Evolutionary conservation across 2,888 invertebrate species (phyloP), one percentile per base, ranked within the genome.

Genomic region (Drosophila fungiperda): DNA sequence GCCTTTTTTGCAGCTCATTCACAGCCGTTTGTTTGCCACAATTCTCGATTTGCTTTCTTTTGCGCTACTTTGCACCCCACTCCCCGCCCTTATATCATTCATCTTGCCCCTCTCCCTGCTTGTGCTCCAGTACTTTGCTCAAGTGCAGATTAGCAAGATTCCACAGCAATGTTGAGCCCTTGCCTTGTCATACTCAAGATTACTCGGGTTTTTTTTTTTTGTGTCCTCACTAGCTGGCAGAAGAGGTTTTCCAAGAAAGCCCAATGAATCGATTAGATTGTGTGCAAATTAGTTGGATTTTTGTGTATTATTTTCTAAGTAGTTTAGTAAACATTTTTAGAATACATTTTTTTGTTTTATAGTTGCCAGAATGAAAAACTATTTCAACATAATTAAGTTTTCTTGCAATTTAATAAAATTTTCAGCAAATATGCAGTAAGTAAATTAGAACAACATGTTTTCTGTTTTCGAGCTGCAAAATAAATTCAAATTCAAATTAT

Each of bases 1-100:
- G 88, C 86, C 88, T 85, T 85, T 87, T 88, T 35, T 88, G 79
- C 85, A 88, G 88, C 88, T 86, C 85, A 85, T 85, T 86, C 87
- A 71, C 70, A 76, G 83, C 64, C 38, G 76, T 68, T 80, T 70
- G 81, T 81, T 81, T 78, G 80, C 74, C 73, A 82, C 86, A 68
- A 79, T 83, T 79, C 85, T 82, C 72, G 70, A 62, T 72, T 72
- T 67, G 68, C 75, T 78, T 73, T 69, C 73, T 54, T 53, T 50
- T 38, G 29, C 29, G 6, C 29, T 12, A 33, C 9, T 20, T 35
- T 36, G 17, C 33, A 8, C 23, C 53, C 11, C 23, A 26, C 4
- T 29, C 23, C 26, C 2, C 26, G 1, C 40, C 26, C 29, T 0
- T 6, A 29, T 29, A 17, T 29, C 3, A 49, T 42, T 38, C 23